A percentile compares a stretch with the other conserved stretches of the same genome.
Conservation (phyloP, 53 echinoderm and acorn worm genomes). For the Paelopatides confundens region DNA sequence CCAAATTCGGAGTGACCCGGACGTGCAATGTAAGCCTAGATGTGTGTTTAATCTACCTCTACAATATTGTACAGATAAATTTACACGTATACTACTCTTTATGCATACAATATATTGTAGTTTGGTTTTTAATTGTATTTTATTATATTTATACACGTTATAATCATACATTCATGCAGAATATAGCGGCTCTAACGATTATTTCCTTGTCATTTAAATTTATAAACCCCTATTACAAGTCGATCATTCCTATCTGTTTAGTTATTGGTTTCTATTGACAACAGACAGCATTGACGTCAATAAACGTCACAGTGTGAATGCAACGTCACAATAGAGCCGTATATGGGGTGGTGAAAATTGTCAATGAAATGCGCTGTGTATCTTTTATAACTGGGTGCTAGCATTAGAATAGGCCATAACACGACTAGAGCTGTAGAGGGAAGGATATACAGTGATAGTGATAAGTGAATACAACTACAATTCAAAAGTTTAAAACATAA, state of each 20-base stretch:
- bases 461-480: neutral
- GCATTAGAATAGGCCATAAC: neutral
- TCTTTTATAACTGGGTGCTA: neutral
- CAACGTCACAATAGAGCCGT: constrained; percentile 72
- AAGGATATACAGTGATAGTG: neutral
- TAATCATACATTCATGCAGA: too few species aligned
- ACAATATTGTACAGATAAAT: neutral
- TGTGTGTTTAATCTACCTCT: neutral
- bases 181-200: neutral
- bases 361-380: constrained; percentile 62
- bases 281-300: constrained; percentile 84
- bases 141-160: too few species aligned
- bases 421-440: neutral
- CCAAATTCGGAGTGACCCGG: constrained; percentile 18
- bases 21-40: neutral
- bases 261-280: constrained; percentile 42
- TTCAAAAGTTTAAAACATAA: constrained; percentile 28
- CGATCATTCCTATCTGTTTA: constrained; percentile 25
- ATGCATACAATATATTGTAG: too few species aligned
- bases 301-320: constrained; percentile 62
- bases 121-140: too few species aligned
- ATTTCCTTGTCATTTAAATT: neutral
- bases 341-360: constrained; percentile 51
- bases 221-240: constrained; percentile 18
- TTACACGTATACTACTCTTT: too few species aligned